Conservation (phyloP, 1,140 invertebrate genomes). For the Geopemphigus sp. region DNA sequence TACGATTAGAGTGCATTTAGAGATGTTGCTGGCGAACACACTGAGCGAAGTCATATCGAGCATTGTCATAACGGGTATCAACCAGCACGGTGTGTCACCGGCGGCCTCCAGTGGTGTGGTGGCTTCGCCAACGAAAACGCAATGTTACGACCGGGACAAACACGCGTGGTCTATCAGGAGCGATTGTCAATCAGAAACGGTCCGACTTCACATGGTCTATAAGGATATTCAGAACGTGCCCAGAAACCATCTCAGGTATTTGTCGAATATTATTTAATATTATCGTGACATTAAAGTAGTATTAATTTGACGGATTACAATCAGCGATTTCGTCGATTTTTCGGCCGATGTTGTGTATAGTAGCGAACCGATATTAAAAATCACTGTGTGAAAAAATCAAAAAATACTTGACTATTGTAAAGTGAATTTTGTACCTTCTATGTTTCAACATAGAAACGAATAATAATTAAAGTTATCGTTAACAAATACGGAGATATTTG, state of each 20-base stretch:
- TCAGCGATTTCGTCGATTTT: too few relatives aligned
- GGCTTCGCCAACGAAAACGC: slow-evolving; percentile 56
- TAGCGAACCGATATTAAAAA: too few relatives aligned
- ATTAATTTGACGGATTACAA: too few relatives aligned
- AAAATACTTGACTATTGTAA: too few relatives aligned
- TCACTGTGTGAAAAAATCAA: too few relatives aligned
- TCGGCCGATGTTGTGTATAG: too few relatives aligned
- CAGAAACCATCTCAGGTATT: slow-evolving; percentile 71
- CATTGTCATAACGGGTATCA: slow-evolving; percentile 44
- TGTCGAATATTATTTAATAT: too few relatives aligned
- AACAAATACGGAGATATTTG: too few relatives aligned
- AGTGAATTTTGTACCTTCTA: too few relatives aligned
- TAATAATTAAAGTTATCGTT: too few relatives aligned
- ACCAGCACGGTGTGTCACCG: slow-evolving; percentile 53
- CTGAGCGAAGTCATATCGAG: slow-evolving; percentile 66
- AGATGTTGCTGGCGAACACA: slow-evolving; percentile 74
- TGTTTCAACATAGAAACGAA: too few relatives aligned
- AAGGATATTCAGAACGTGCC: slow-evolving; percentile 84
- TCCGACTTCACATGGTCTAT: slow-evolving; percentile 76
- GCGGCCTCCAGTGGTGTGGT: slow-evolving; percentile 59
- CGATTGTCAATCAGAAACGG: slow-evolving; percentile 75
- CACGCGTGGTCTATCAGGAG: slow-evolving; percentile 79
- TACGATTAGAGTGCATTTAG: slow-evolving; percentile 67
- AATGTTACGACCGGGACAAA: slow-evolving; percentile 82
- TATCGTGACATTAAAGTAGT: too few relatives aligned